Evolutionary conservation across 2,113 vertebrate species (phyloP), one percentile per base, ranked within the genome.

Genomic region (Nyctibius bracteatus): DNA sequence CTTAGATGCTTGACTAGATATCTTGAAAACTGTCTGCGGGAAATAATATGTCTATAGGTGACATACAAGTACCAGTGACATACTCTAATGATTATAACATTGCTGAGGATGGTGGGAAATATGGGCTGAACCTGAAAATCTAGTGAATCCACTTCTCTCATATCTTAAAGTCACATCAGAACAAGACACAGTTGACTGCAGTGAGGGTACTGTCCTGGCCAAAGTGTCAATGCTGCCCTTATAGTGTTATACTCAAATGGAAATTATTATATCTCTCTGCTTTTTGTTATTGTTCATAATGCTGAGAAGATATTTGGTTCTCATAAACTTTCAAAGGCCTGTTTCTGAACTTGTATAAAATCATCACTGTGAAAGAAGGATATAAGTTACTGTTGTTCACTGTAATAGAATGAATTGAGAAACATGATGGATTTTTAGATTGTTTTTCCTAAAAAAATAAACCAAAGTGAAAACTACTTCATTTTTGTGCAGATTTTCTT

Each of bases 401-500:
- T 54, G 14, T n/a, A 77, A 65, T 25, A 33, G 37, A 89, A 57
- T 44, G 14, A 67, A 39, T 8, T 44, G 46, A 66, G 31, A 74
- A 74, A 58, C 2, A 15, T 2, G 8, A 27, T 51, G 21, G 25
- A 44, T 23, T 77, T 90, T 83, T 54, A 70, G 30, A 47, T 39
- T 58, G 8, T 17, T 58, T 68, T 90, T 88, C 37, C 14, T 7
- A 12, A 82, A 67, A 67, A 79, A 37, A 23, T 4, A 44, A n/a
- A n/a, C n/a, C n/a, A n/a, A n/a, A 21, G 52, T 43, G 41, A 93
- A 80, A 92, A 63, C 6, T 83, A 35, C 73, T 95, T 88, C 30
- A 22, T 31, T 18, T 88, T 61, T 0, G 0, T 35, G 17, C 10
- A 85, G 77, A 19, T 81, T 86, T 94, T 83, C 67, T 7, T 46